Evolutionary conservation across 2,113 vertebrate species (phyloP).

Genomic region (Calyptommatus sinebrachiatus): DNA sequence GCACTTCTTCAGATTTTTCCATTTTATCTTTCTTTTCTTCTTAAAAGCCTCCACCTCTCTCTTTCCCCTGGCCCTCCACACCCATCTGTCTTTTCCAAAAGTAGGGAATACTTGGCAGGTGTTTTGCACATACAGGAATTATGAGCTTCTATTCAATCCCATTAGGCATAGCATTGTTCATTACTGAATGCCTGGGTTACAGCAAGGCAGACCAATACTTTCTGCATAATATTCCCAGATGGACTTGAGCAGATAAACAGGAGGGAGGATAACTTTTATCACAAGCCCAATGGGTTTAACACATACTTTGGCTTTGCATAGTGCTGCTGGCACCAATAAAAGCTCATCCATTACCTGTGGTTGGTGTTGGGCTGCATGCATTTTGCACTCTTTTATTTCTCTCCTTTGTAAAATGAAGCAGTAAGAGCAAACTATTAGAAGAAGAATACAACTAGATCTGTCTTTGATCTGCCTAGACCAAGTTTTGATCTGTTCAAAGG

Average conservation of each 20-base stretch:
- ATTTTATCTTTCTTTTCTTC: constrained; percentile 11
- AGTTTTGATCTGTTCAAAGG: no score
- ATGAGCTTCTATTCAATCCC: constrained; percentile 34
- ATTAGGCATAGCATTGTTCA: constrained; percentile 19
- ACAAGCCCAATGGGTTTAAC: constrained; percentile 15
- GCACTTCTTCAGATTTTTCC: constrained; percentile 27
- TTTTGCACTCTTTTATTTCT: not conserved
- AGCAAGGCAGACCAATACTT: not conserved
- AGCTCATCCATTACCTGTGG: constrained; percentile 29
- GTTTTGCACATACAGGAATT: not conserved
- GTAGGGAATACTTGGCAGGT: not conserved
- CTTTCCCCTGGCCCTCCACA: not conserved
- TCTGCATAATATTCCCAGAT: constrained; percentile 24
- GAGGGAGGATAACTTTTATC: constrained; percentile 35
- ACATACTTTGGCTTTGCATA: not conserved
- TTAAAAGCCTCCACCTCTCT: not conserved
- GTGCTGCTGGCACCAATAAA: not conserved
- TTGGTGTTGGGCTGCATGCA: constrained; percentile 5
- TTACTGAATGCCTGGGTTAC: constrained; percentile 22
- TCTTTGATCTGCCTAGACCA: no score
- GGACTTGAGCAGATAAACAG: constrained; percentile 38
- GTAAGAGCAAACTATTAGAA: no score
- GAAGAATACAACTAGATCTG: no score
- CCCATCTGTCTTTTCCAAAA: not conserved
- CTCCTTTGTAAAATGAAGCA: not conserved